Conservation (phyloP, 2,797 vertebrate species). For the Pseudochirops cupreus region DNA sequence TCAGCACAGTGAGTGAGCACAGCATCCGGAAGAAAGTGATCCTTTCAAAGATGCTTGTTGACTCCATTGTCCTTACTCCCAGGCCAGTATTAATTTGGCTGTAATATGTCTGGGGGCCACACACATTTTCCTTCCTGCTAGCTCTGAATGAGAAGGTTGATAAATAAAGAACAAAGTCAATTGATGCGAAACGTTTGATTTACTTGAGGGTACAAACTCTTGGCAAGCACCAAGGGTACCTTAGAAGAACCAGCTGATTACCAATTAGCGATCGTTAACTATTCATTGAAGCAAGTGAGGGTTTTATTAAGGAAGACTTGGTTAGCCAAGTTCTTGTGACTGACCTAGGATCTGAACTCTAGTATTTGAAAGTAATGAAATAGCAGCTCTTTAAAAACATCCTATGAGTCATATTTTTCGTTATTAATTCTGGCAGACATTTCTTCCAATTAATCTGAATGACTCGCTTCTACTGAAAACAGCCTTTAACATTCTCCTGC, state of each 20-base stretch:
- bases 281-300: background rate
- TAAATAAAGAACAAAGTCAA: background rate
- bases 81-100: background rate
- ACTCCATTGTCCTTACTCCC: background rate
- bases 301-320: background rate
- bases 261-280: background rate
- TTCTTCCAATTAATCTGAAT: background rate
- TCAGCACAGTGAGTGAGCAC: background rate
- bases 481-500: background rate
- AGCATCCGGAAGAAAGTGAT: background rate
- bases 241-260: background rate
- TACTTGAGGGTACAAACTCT: slow-evolving; percentile 1
- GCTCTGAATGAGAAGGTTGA: background rate
- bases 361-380: background rate
- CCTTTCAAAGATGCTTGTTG: background rate
- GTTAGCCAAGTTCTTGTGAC: background rate
- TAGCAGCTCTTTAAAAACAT: background rate
- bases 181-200: background rate
- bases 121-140: background rate
- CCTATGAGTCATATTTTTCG: background rate
- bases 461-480: background rate
- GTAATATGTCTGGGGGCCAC: background rate
- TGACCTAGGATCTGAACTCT: background rate
- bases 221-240: background rate
- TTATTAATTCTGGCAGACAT: background rate